Evolutionary conservation across 2,113 vertebrate genomes (phyloP), one percentile per base, ranked within the genome.

Genomic region (Melanerpes formicivorus): DNA sequence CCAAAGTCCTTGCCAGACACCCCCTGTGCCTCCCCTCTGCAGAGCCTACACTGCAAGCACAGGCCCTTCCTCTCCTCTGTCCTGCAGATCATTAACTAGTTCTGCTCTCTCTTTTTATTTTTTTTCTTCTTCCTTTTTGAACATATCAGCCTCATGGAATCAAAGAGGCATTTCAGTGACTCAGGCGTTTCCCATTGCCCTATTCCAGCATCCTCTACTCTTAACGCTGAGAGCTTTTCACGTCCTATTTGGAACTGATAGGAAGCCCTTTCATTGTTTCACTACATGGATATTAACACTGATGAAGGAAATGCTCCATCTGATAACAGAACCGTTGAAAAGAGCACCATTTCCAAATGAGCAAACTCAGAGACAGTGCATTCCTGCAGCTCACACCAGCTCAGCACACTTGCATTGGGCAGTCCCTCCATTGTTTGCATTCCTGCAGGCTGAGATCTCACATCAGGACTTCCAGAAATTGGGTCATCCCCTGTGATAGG

Each of bases 181-280:
- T 98, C 98, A 97, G 97, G 93, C 97, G 96, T 97, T 98, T 98
- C 98, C 98, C 98, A 98, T 98, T 98, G 97, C 98, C 97, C 97
- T 98, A 97, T 97, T 98, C 97, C 90, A 97, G 98, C 97, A 98
- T 98, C 98, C 98, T 98, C 97, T 98, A 93, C 97, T 97, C 97
- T 98, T 96, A 97, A 97, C 52, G 79, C 97, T 92, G 97, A 98
- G 98, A 97, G 98, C 96, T 97, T 97, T 98, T 97, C 98, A 98
- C 85, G 98, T 98, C 98, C 97, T 98, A 98, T 98, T 97, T 97
- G 97, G 97, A 97, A 96, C 98, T 97, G 97, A 98, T 98, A 98
- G 98, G 98, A 98, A 98, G 96, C 98, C 96, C 97, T 97, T 97
- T 97, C 97, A 98, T 98, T 98, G 98, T 98, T 98, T 97, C 95